Evolutionary conservation across 2,888 invertebrate genomes (phyloP).

Genomic region (Drosophila conformis): DNA sequence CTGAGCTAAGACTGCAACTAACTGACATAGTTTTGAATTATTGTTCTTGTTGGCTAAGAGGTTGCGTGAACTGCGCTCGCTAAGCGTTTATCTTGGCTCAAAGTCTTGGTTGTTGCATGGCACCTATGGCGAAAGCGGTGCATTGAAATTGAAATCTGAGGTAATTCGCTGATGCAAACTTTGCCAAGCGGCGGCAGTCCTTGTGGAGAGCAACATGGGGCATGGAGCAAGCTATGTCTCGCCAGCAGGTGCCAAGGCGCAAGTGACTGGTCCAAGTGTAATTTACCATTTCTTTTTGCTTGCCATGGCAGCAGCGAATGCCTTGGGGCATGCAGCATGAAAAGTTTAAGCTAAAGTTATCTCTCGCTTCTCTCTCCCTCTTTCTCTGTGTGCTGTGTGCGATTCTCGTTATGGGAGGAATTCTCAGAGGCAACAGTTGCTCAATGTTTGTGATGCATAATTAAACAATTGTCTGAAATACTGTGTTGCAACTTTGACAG

Average conservation of each 20-base stretch:
- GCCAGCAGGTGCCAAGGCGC: slow-evolving; percentile 17
- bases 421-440: slow-evolving; percentile 48
- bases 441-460: slow-evolving; percentile 67
- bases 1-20: slow-evolving; percentile 31
- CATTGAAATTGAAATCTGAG: slow-evolving; percentile 71
- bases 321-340: slow-evolving; percentile 23
- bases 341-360: slow-evolving; percentile 54
- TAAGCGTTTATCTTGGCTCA: slow-evolving; percentile 43
- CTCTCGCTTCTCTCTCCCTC: not conserved
- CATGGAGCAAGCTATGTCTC: slow-evolving; percentile 42
- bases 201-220: slow-evolving; percentile 18
- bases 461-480: slow-evolving; percentile 68
- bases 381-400: not conserved
- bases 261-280: slow-evolving; percentile 62
- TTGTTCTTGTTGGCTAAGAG: slow-evolving; percentile 28
- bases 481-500: slow-evolving; percentile 51
- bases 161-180: slow-evolving; percentile 55
- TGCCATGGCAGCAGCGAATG: slow-evolving; percentile 18
- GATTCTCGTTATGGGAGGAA: slow-evolving; percentile 13
- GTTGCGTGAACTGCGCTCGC: slow-evolving; percentile 31
- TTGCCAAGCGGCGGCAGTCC: slow-evolving; percentile 35
- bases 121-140: slow-evolving; percentile 47
- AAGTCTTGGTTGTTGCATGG: slow-evolving; percentile 42
- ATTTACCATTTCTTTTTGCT: slow-evolving; percentile 70
- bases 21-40: slow-evolving; percentile 62